Conservation (phyloP, 1,140 invertebrate genomes). For the Lutraria rhynchaena region DNA sequence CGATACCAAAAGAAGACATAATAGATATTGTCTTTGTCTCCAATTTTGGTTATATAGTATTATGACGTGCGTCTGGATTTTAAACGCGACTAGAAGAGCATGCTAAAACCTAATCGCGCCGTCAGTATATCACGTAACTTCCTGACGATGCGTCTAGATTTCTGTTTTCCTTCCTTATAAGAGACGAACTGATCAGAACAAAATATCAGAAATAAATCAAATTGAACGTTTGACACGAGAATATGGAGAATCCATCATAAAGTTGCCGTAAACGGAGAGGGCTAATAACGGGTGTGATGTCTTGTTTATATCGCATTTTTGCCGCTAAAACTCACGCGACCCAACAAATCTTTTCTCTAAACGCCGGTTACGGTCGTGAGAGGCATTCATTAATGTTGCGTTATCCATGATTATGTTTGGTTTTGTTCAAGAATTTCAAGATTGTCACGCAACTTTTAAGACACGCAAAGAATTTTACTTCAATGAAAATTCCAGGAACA, state of each 20-base stretch:
- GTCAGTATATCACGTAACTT: too few relatives aligned
- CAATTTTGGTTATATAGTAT: too few relatives aligned
- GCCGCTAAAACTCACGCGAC: constrained; percentile 52
- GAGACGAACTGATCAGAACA: too few relatives aligned
- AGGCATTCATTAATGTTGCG: constrained; percentile 55
- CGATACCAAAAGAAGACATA: too few relatives aligned
- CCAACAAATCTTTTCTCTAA: constrained; percentile 40
- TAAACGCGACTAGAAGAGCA: too few relatives aligned
- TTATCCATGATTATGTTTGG: constrained; percentile 51
- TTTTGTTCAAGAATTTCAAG: constrained; percentile 19
- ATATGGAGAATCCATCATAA: constrained; percentile 34
- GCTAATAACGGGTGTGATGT: constrained; percentile 16
- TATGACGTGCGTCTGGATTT: too few relatives aligned
- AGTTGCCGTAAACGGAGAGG: constrained; percentile 29
- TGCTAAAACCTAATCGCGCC: too few relatives aligned
- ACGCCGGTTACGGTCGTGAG: constrained; percentile 28
- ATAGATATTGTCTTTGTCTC: too few relatives aligned
- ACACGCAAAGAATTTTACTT: constrained; percentile 35
- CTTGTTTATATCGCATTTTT: constrained; percentile 47
- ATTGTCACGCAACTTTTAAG: constrained; percentile 24
- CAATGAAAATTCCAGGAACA: too few relatives aligned
- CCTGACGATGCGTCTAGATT: too few relatives aligned
- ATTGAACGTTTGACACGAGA: constrained; percentile 33
- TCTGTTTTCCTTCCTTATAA: too few relatives aligned
- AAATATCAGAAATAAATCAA: neutral